These are phyloP conservation scores for Mustela lutreola DNA, from an alignment of 2,113 vertebrate species.

Conservation along the genomic window DNA sequence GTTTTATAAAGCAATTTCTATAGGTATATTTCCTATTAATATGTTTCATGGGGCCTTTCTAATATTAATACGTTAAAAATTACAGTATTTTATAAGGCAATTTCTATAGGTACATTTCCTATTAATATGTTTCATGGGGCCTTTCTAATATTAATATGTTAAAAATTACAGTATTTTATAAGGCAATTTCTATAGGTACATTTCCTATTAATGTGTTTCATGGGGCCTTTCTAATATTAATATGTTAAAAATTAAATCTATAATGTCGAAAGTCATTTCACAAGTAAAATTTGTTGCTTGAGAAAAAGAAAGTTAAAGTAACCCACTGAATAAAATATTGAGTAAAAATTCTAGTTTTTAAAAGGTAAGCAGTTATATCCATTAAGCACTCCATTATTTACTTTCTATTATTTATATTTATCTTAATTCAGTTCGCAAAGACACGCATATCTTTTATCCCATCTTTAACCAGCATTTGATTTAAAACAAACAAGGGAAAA, in stretches of 20 bases:
- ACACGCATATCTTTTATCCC: not conserved
- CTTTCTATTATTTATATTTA: constrained; percentile 36
- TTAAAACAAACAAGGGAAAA: not conserved
- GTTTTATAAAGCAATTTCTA: constrained; percentile 2
- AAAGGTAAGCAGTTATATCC: not conserved
- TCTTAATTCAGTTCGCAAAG: constrained; percentile 22
- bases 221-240: constrained; percentile 20
- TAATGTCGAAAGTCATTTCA: constrained; percentile 44
- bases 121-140: constrained; percentile 42
- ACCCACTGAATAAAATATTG: not conserved
- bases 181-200: not conserved
- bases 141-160: constrained; percentile 35
- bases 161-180: not conserved
- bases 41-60: constrained; percentile 40
- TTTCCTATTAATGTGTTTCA: constrained; percentile 45
- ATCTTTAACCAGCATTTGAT: constrained; percentile 33
- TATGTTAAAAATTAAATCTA: not conserved
- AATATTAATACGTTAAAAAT: constrained; percentile 38
- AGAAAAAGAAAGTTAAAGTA: not conserved
- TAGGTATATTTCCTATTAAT: not conserved
- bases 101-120: not conserved
- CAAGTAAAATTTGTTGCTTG: constrained; percentile 9
- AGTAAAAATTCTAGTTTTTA: constrained; percentile 46
- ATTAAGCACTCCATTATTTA: not conserved
- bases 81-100: not conserved